Conservation (phyloP, 2,888 invertebrate species). For the Serripes groenlandicus region DNA sequence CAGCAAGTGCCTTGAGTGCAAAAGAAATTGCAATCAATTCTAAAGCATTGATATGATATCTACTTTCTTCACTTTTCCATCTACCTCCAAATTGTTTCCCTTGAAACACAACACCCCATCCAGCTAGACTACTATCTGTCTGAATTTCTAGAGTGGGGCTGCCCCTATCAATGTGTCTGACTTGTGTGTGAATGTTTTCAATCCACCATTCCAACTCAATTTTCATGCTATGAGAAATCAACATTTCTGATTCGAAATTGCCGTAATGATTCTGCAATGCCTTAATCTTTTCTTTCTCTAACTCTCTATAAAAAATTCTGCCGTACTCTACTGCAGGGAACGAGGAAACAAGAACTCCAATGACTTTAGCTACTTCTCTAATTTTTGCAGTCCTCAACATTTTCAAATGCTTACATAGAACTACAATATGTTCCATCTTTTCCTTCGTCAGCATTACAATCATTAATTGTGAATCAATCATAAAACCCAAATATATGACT, state of each 20-base stretch:
- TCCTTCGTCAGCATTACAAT: conserved; percentile 32
- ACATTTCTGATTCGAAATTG: conserved; percentile 31
- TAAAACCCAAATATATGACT: not conserved
- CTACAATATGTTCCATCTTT: conserved; percentile 38
- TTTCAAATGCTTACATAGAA: conserved; percentile 2
- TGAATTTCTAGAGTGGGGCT: conserved; percentile 31
- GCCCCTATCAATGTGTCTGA: conserved; percentile 26
- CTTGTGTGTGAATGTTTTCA: conserved; percentile 26
- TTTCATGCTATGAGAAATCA: conserved; percentile 22
- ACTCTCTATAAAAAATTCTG: conserved; percentile 29
- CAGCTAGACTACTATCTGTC: conserved; percentile 39
- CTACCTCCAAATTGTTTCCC: conserved; percentile 23
- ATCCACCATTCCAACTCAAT: conserved; percentile 49
- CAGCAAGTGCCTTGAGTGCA: conserved; percentile 36
- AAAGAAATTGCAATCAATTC: conserved; percentile 54
- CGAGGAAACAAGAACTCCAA: conserved; percentile 37
- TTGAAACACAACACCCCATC: conserved; percentile 36
- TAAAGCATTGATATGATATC: conserved; percentile 56
- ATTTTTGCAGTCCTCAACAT: conserved; percentile 17
- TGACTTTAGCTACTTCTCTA: conserved; percentile 39
- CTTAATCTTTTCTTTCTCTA: conserved; percentile 32
- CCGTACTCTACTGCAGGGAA: conserved; percentile 53
- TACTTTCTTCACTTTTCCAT: conserved; percentile 39
- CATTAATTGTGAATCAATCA: conserved; percentile 5
- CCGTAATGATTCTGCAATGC: conserved; percentile 26